Base-by-base conservation (phyloP, 1,140 invertebrate species). In the Drosophila carrolli region DNA sequence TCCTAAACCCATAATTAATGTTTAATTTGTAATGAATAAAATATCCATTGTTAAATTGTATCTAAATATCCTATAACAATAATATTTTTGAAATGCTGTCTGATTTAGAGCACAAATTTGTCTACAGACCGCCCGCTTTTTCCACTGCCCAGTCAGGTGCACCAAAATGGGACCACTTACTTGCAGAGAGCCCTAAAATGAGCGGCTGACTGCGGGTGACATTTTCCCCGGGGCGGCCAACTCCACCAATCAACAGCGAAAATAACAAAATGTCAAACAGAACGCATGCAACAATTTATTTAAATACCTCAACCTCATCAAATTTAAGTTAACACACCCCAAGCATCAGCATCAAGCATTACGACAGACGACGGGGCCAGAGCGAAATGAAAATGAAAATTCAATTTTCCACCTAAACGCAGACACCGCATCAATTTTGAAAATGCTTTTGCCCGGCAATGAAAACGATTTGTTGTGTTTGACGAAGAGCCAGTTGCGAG, bases 331-430 rank as follows among this genome's bases (percentile, higher is more conserved):
- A 79, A 75, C 82, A 73, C 78, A 89, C 85, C 74, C 70, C 68
- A 75, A 78, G 66, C 47, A 70, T 67, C 61, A 38, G 23, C 63
- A 55, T 47, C 29, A 51, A 53, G 61, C 70, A 57, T 76, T 77
- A 71, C 65, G 66, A 67, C 68, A 74, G 68, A 62, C 48, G 61
- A 41, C 23, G 47, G 41, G 27, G 57, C 38, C 62, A 73, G 62
- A 71, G 60, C 48, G 62, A 66, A 55, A 65, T 53, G 62, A 77
- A 85, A 80, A 84, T 85, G 84, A 91, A 86, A 91, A 91, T 91
- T 91, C 85, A 88, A 91, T 91, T 91, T 91, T 91, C 90, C 84
- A 91, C 85, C 79, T 83, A 91, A 91, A 90, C 85, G 81, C 85
- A 90, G 82, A 89, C 85, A 85, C 74, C 81, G 89, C 83, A 91